Base-by-base conservation (phyloP, 2,797 vertebrate species). In the Staurois parvus region DNA sequence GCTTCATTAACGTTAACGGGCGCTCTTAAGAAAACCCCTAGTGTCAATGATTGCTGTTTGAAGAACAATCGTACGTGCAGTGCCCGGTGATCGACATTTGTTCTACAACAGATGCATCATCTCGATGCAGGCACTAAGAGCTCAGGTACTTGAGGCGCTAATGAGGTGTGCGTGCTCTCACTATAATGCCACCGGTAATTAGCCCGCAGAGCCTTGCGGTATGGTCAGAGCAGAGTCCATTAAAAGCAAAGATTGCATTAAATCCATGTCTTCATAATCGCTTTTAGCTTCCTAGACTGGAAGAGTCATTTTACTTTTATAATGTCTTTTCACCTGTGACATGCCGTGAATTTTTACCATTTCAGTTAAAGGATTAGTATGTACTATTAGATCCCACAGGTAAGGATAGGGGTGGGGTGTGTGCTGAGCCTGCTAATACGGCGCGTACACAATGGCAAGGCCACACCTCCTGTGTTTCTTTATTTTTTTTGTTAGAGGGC, bases 141-240 rank as follows among this genome's bases (percentile, higher is more conserved):
- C 84, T 64, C 72, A 84, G 88, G 81, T 83, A 88, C 88, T 90
- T 77, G 79, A 91, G 89, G 84, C 85, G 88, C 87, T 90, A 92
- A 92, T 91, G 90, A 90, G 89, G 86, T 90, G 88, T 91, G 89
- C 88, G 87, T 64, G 88, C 87, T 84, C 72, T 76, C 81, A 21
- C 48, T 84, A 64, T 72, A 52, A 80, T 80, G 78, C 72, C 85
- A 85, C 79, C 88, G 80, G 72, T 89, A 91, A 90, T 86, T 91
- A 88, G 84, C 69, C 77, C 81, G 19, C 75, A 81, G 88, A 88
- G 89, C 26, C 4, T 11, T 40, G 89, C 68, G 67, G 89, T 89
- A 87, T 87, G 89, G 90, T 70, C 78, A 32, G 89, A 83, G 26
- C 32, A 26, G 40, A 56, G 73, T 32, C 68, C 64, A 76, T 84